Conservation (phyloP, 2,113 vertebrate genomes). For the Pogonocichla stellata region DNA sequence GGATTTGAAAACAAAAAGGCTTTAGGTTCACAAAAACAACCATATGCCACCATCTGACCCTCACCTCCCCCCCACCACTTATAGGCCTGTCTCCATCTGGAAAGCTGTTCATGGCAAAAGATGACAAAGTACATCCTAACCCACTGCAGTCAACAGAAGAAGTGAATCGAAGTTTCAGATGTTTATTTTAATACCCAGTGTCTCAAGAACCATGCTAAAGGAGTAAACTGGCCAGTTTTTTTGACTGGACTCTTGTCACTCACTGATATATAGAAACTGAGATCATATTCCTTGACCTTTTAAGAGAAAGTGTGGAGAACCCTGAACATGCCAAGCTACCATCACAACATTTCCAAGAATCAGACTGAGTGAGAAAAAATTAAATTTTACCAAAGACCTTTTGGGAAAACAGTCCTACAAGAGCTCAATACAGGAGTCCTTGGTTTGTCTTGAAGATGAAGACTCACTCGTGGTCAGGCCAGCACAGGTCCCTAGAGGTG, state of each 20-base stretch:
- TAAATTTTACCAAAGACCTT: background rate
- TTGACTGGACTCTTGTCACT: background rate
- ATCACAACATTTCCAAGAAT: background rate
- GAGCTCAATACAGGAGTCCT: background rate
- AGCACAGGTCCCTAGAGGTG: background rate
- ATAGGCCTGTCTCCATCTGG: background rate
- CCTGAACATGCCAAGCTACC: background rate
- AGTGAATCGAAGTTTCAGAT: background rate
- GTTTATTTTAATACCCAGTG: background rate
- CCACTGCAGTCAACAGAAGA: background rate
- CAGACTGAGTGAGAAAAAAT: background rate
- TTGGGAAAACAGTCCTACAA: background rate
- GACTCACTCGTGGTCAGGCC: background rate
- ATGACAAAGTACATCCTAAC: background rate
- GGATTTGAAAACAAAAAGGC: background rate
- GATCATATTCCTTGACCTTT: background rate
- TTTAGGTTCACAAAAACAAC: background rate
- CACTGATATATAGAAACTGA: background rate
- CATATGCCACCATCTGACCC: background rate
- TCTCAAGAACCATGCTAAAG: background rate
- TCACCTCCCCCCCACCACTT: background rate
- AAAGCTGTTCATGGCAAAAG: background rate
- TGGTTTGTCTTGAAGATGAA: background rate
- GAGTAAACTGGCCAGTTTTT: background rate
- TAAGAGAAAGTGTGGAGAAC: background rate